A percentile compares a stretch with the other conserved stretches of the same genome.
Evolutionary conservation across 2,797 vertebrate species (phyloP).

Genomic region (Brachyalestes nurse): DNA sequence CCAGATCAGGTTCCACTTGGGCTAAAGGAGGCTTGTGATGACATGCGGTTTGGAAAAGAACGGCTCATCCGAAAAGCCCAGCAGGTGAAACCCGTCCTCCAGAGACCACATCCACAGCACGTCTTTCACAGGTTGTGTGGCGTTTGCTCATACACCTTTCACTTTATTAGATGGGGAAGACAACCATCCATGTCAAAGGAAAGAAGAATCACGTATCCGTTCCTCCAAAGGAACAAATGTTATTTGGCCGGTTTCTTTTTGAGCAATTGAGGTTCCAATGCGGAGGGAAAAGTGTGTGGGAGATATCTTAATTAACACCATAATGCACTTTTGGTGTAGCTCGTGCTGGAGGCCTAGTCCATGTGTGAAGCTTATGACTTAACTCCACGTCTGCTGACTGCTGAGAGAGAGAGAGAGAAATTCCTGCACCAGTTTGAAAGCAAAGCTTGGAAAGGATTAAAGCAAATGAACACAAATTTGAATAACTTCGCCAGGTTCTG

Average conservation of each 20-base stretch:
- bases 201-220: background rate
- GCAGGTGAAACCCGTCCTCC: conserved; percentile 12
- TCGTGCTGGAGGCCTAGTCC: conserved; percentile 10
- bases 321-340: conserved; percentile 35
- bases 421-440: conserved; percentile 26
- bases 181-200: background rate
- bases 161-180: conserved; percentile 1
- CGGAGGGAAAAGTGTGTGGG: background rate
- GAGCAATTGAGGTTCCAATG: background rate
- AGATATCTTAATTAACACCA: background rate
- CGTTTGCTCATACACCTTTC: background rate
- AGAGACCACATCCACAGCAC: conserved; percentile 3
- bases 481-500: conserved; percentile 23
- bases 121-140: conserved; percentile 12
- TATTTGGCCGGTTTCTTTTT: conserved; percentile 1
- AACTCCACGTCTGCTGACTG: conserved; percentile 35
- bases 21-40: conserved; percentile 40
- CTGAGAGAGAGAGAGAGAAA: conserved; percentile 17
- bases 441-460: conserved; percentile 19
- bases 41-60: conserved; percentile 45
- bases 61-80: conserved; percentile 10
- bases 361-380: conserved; percentile 30
- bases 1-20: conserved; percentile 53
- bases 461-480: background rate
- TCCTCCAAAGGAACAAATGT: too few relatives aligned